Percentiles rank a stretch among this genome's conserved stretches.
phyloP scores from a whole-genome alignment of 2,888 invertebrate species.

The Dendrolimus pini region DNA sequence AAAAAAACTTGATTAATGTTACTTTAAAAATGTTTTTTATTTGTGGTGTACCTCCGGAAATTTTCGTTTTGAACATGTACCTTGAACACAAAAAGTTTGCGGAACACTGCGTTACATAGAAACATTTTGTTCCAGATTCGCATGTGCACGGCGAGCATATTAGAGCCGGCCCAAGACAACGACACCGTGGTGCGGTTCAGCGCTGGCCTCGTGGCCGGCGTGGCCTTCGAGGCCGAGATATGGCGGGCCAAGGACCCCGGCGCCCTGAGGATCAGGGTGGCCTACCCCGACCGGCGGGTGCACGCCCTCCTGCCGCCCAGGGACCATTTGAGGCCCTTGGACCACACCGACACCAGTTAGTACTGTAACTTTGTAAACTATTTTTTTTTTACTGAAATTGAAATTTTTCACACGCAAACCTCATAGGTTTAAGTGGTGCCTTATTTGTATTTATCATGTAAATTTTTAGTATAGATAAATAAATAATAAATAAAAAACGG shows the following conservation, averaged over 20 bases:
- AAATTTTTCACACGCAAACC: too few species aligned
- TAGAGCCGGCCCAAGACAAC: slow-evolving; percentile 89
- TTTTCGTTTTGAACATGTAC: too few species aligned
- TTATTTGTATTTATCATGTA: too few species aligned
- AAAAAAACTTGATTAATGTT: too few species aligned
- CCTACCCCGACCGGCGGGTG: slow-evolving; percentile 93
- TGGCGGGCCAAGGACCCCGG: slow-evolving; percentile 84
- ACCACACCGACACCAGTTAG: slow-evolving; percentile 68
- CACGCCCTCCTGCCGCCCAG: slow-evolving; percentile 88
- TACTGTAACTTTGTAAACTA: slow-evolving; percentile 7
- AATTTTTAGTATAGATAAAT: too few species aligned
- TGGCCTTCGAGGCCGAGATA: slow-evolving; percentile 92
- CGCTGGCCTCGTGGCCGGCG: slow-evolving; percentile 92
- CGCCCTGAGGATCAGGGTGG: slow-evolving; percentile 88
- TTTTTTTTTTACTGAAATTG: too few species aligned
- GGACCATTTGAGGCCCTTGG: slow-evolving; percentile 85
- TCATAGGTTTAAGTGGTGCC: too few species aligned
- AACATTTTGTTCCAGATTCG: slow-evolving; percentile 70
- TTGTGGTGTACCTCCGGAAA: too few species aligned
- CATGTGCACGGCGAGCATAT: slow-evolving; percentile 87
- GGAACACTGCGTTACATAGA: too few species aligned
- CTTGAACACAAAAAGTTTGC: too few species aligned
- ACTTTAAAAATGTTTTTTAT: too few species aligned
- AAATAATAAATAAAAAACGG: too few species aligned
- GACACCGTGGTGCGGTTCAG: slow-evolving; percentile 91